Evolutionary conservation across 2,797 vertebrate genomes (phyloP), one percentile per base, ranked within the genome.

Genomic region (Protonibea diacanthus): DNA sequence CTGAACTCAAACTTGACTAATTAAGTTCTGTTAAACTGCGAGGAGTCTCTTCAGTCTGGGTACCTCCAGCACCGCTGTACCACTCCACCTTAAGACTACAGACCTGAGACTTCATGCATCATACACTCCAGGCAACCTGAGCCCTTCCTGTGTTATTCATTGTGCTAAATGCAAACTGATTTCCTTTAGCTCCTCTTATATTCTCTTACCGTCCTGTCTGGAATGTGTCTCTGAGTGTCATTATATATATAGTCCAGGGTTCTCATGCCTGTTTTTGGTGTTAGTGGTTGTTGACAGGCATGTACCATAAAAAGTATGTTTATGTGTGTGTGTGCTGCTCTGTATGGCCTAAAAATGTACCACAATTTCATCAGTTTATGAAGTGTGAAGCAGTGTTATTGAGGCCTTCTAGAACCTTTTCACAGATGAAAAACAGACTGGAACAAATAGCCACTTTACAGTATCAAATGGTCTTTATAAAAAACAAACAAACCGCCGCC

Each of bases 321-420:
- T 51, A 14, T 10, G 4, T 59, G 29, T 40, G 53, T 20, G 21
- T 52, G 48, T n/a, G 56, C 6, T 8, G 48, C 18, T 40, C 3
- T 12, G 2, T 27, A 20, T 1, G 15, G 21, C 6, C 62, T 3
- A 25, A 33, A 33, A 25, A 0, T 29, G 13, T n/a, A 17, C 27
- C 44, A 40, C 27, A 64, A 62, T 44, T 55, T 15, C 23, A 62
- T 27, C 40, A 49, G 9, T 71, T 71, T 71, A 52, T 57, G 13
- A 38, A 45, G 47, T 58, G 61, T 53, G 52, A 53, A 44, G 40
- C 25, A 23, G 48, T 42, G 65, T 55, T 72, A 61, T 40, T 49
- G 52, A 56, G 20, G 64, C 61, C 73, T 48, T 48, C 48, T n/a
- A 8, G 60, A 71, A 25, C 65, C 15, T 73, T 70, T 57, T 51